Evolutionary conservation across 2,888 invertebrate genomes (phyloP), one percentile per base, ranked within the genome.

Genomic region (Elysia crispata): DNA sequence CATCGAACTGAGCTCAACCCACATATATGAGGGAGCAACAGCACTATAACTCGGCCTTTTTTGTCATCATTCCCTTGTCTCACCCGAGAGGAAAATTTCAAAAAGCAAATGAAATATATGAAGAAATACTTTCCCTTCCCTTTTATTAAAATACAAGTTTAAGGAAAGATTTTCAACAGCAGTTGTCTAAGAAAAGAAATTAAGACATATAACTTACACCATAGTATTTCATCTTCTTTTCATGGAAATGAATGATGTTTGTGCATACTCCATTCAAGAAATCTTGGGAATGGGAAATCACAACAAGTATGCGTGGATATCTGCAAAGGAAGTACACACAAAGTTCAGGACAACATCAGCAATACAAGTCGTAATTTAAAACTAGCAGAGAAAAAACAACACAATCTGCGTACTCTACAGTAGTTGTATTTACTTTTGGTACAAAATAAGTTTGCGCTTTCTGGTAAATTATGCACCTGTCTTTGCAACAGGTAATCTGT

Each of bases 261-360:
- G 93, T 94, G 87, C 94, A 94, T 80, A 99, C 98, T 81, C 98
- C 98, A 92, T 99, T 99, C 87, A 99, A 94, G 93, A 99, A 99
- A 94, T 99, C 94, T 94, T 99, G 99, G 3, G 99, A 99, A 93
- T 99, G 99, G 0, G 99, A 99, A 87, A 99, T 98, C 85, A 99
- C 94, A 83, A 99, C 97, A 89, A 99, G 94, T 92, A 98, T 99
- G 87, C 99, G 95, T 93, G 98, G 98, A 93, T 99, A 98, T 83
- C 95, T 96, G 88, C 13, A 87, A 86, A 50, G 67, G 69, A 76
- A 50, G 50, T 60, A 20, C 11, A 41, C n/a, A n/a, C n/a, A n/a
- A n/a, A n/a, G n/a, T n/a, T n/a, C n/a, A n/a, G n/a, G n/a, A n/a
- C n/a, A n/a, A n/a, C n/a, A n/a, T n/a, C n/a, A n/a, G n/a, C n/a